Base-by-base conservation (phyloP, 2,888 invertebrate species). In the Pollenia labialis region DNA sequence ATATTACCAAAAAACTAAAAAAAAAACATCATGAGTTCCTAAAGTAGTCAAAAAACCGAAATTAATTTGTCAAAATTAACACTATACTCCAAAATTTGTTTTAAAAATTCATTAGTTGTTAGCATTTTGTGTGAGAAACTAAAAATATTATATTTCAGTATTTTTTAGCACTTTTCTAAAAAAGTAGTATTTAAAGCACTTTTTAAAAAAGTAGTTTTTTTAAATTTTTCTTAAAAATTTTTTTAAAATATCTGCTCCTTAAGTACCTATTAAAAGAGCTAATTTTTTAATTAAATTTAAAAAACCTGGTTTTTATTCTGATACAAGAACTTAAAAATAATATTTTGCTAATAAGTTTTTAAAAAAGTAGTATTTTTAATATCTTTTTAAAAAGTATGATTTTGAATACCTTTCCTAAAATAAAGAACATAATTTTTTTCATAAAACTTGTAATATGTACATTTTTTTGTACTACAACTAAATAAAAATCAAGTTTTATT, bases 1-100 rank as follows among this genome's bases (percentile, higher is more conserved):
- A 23, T 42, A 71, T 44, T 54, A 23, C 6, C 40, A 14, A 40
- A 79, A 68, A 54, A 56, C 7, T 46, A 54, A 16, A 23, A 58
- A 18, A 14, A 14, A 23, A 23, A 2, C 23, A 60, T 66, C 64
- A 74, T 68, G 50, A 81, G 81, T 81, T 81, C 74, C 74, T 74
- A 81, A 56, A 81, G 12, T 46, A 32, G 32, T 32, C 32, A 58
- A 44, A 2, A 40, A 32, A 66, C n/a, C 8, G n/a, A 68, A 76
- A 42, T 58, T 48, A 44, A 11, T 54, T 42, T n/a, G 32, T 32
- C 16, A 46, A 48, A 66, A 48, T 48, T 66, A 66, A 52, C n/a
- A 32, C 14, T 14, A n/a, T 32, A 40, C 32, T 32, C 32, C 32
- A 60, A 8, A 14, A 0, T 8, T n/a, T 40, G 1, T 12, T 8